Base-by-base conservation (phyloP, 2,888 invertebrate genomes). In the Plagiodera versicolora region DNA sequence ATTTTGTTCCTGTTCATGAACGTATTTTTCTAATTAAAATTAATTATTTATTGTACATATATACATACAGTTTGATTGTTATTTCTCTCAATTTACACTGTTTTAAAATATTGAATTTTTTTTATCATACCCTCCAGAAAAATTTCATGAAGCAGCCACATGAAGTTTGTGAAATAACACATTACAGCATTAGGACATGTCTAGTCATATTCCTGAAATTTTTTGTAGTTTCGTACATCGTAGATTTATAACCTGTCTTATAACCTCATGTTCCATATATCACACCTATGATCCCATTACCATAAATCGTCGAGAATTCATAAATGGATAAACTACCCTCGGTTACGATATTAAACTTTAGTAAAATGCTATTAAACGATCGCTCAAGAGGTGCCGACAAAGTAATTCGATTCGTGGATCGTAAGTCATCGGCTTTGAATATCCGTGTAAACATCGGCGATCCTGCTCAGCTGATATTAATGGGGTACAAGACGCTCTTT, bases 391-490 rank as follows among this genome's bases (percentile, higher is more conserved):
- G 39, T 60, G 56, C 56, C 56, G 60, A 60, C 60, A 60, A 60
- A 56, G 60, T 53, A 28, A 46, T 60, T 24, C 28, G 18, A 55
- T 51, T 32, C 35, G 30, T 39, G 30, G 19, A 39, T 30, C 56
- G 44, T 60, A 56, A 60, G 60, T 56, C 45, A 53, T 56, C 45
- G 19, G 45, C 18, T 28, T n/a, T 35, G 53, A 60, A 60, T 52
- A 56, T 56, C 39, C 56, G 32, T 60, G 56, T 60, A 56, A 60
- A 60, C 60, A 50, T 60, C 55, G 45, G 51, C 52, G 44, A 60
- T 48, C 20, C 9, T 53, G 45, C 17, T 14, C 39, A 39, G 14
- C 39, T 14, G 39, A 14, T 39, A 39, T 39, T 39, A 14, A 39
- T 39, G 39, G 14, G 39, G 14, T 39, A 39, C 39, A 39, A n/a